Evolutionary conservation across 2,113 vertebrate species (phyloP).

Genomic region (Laticauda laticaudata): DNA sequence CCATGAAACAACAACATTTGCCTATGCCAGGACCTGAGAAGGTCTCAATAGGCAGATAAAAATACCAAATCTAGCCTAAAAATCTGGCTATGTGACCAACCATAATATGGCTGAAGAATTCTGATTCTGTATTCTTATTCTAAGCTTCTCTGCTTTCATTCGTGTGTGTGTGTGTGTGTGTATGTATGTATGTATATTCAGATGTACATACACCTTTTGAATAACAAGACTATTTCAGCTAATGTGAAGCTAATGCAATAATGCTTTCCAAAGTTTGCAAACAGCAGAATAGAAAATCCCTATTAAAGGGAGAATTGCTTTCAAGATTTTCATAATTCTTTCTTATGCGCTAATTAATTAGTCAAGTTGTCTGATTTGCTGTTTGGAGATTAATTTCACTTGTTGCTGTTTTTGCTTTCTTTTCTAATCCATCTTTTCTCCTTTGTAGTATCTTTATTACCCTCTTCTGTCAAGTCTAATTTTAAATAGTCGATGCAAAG

Average conservation of each 20-base stretch:
- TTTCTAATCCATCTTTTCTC: background rate
- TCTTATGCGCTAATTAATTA: background rate
- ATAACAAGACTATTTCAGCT: background rate
- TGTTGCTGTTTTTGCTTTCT: background rate
- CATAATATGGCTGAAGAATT: background rate
- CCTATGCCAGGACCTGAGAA: background rate
- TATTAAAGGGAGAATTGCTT: background rate
- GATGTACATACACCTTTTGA: background rate
- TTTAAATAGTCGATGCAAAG: background rate
- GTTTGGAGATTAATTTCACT: background rate
- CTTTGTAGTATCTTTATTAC: background rate
- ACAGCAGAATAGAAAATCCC: background rate
- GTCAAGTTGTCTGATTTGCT: background rate
- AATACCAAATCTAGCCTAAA: background rate
- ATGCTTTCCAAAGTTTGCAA: fast-evolving
- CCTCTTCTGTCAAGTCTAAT: background rate
- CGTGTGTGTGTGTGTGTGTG: background rate
- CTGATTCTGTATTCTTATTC: background rate
- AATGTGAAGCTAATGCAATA: background rate
- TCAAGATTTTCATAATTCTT: slow-evolving; percentile 15
- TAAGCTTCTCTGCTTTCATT: background rate
- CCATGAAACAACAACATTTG: background rate
- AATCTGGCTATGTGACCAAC: background rate
- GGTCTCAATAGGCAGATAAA: background rate
- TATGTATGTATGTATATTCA: too few relatives aligned